Evolutionary conservation across 2,888 invertebrate species (phyloP).

Genomic region (Orthosia gracilis): DNA sequence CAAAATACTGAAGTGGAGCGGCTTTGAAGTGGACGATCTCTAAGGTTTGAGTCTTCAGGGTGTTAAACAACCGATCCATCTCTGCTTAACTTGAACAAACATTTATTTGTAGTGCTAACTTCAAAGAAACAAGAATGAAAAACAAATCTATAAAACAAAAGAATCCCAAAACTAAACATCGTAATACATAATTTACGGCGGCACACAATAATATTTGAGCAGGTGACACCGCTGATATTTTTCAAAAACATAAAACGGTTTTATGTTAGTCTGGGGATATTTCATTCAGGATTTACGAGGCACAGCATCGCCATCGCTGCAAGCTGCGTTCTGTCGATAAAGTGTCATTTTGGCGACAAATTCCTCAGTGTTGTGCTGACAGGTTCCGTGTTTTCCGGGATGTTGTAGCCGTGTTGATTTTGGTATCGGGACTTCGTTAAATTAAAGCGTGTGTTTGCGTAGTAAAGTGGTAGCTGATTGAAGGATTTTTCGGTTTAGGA

Average conservation of each 20-base stretch:
- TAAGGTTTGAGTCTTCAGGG: not conserved
- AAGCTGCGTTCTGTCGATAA: conserved; percentile 71
- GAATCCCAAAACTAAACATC: conserved; percentile 17
- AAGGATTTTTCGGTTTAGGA: not conserved
- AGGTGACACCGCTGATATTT: conserved; percentile 59
- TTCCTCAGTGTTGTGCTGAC: conserved; percentile 67
- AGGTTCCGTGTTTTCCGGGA: conserved; percentile 66
- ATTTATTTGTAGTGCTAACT: not conserved
- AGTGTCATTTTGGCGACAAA: conserved; percentile 74
- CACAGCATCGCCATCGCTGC: conserved; percentile 60
- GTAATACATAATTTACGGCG: conserved; percentile 49
- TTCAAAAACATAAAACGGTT: conserved; percentile 61
- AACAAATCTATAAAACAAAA: conserved; percentile 2
- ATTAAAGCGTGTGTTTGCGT: conserved; percentile 34
- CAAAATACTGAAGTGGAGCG: too few relatives aligned
- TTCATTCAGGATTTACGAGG: conserved; percentile 69
- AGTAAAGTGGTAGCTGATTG: not conserved
- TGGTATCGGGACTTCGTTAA: conserved; percentile 34
- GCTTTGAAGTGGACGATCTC: not conserved
- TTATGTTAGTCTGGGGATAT: conserved; percentile 61
- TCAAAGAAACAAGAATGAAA: conserved; percentile 23
- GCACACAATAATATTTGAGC: conserved; percentile 43
- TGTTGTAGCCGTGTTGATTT: conserved; percentile 11
- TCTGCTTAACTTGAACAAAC: not conserved
- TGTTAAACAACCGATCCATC: not conserved